Evolutionary conservation across 2,797 vertebrate genomes (phyloP), one percentile per base, ranked within the genome.

Genomic region (Prionace glauca): DNA sequence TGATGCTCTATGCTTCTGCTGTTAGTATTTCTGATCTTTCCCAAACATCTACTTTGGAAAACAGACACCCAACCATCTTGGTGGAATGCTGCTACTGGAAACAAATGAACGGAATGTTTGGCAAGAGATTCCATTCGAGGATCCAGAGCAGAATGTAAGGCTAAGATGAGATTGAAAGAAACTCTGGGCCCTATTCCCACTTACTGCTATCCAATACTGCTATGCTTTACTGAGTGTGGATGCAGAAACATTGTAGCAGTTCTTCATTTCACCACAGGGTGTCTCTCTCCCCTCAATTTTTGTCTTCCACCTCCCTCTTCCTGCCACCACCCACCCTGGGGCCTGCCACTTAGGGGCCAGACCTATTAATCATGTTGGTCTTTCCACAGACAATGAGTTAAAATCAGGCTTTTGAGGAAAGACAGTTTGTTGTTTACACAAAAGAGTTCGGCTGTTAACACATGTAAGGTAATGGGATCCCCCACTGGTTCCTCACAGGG

Each of bases 401-500:
- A 97, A 96, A 96, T 0, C 96, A 96, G 97, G 96, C 97, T 96
- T 97, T 96, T 96, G 96, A 97, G 97, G 97, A 97, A 97, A 97
- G 97, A 97, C 98, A 97, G 98, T 98, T 97, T 97, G 97, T 97
- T 98, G 98, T 97, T 97, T 96, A 97, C 97, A 98, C 98, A 98
- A 98, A 98, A 97, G 98, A 97, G 97, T 96, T 97, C 96, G 97
- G 97, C 98, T 98, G 98, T 98, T 98, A 98, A 98, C 98, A 98
- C 98, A 96, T 98, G 98, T 98, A 97, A 97, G 97, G 98, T 98
- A 98, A 98, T 98, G 97, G 98, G 98, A 98, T 98, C 98, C 97
- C 97, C 97, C 96, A 97, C 97, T 97, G 97, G 97, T 98, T 97
- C 97, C 97, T 96, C 96, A 96, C 84, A 96, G 97, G 97, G 97